Evolutionary conservation across 2,888 invertebrate genomes (phyloP).

Genomic region (Poecilobothrus nobilitatus): DNA sequence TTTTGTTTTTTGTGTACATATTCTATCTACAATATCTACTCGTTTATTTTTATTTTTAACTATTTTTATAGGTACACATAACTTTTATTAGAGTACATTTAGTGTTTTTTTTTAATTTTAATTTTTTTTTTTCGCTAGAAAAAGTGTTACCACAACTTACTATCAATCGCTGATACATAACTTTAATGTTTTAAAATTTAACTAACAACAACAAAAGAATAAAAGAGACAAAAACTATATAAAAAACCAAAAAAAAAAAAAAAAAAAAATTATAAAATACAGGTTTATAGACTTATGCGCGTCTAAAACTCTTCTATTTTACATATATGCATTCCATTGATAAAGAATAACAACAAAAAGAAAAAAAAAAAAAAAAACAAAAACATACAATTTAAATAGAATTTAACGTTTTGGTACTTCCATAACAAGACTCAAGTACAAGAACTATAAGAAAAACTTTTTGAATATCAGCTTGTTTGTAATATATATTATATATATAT

Average conservation of each 20-base stretch:
- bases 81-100: not conserved
- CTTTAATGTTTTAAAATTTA: not conserved
- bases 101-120: not conserved
- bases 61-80: not conserved
- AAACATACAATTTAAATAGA: too few relatives aligned
- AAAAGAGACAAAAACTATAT: not conserved
- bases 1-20: too few relatives aligned
- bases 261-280: not conserved
- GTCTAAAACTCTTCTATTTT: too few relatives aligned
- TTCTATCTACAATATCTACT: too few relatives aligned
- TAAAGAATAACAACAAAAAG: too few relatives aligned
- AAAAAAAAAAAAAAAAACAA: too few relatives aligned
- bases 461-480: too few relatives aligned
- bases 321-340: too few relatives aligned
- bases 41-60: not conserved
- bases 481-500: too few relatives aligned
- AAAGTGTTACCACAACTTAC: conserved; percentile 1
- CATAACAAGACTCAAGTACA: too few relatives aligned
- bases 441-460: too few relatives aligned
- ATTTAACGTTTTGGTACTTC: too few relatives aligned
- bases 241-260: not conserved
- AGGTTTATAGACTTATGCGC: not conserved
- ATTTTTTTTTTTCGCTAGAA: not conserved
- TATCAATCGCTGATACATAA: not conserved
- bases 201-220: not conserved